Percentiles rank a stretch among this genome's conserved stretches.
phyloP scores from a whole-genome alignment of 2,888 invertebrate species.

The Drosophila ezoana region DNA sequence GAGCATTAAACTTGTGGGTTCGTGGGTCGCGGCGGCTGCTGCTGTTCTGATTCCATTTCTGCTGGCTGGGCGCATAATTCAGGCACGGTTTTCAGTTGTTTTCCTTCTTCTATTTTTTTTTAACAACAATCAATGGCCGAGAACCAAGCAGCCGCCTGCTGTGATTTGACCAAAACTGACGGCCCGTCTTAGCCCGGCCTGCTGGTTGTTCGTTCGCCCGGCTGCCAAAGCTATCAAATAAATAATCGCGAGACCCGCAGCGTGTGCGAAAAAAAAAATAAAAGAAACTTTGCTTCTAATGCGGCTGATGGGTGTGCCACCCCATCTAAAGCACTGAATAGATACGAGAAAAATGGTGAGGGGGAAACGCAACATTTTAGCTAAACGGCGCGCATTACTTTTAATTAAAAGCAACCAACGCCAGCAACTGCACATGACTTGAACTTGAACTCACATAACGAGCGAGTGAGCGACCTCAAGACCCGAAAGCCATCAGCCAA shows the following conservation, averaged over 20 bases:
- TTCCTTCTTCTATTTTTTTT: background rate
- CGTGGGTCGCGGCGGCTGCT: constrained; percentile 28
- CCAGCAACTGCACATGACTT: constrained; percentile 70
- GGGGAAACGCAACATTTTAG: constrained; percentile 48
- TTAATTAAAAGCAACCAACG: constrained; percentile 76
- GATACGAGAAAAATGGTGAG: constrained; percentile 15
- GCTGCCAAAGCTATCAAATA: constrained; percentile 76
- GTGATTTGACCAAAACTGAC: constrained; percentile 77
- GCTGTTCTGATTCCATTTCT: constrained; percentile 49
- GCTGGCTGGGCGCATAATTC: constrained; percentile 68
- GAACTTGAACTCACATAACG: constrained; percentile 70
- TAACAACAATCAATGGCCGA: constrained; percentile 70
- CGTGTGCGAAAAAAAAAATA: constrained; percentile 50
- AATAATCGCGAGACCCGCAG: constrained; percentile 76
- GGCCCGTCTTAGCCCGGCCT: constrained; percentile 37
- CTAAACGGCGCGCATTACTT: constrained; percentile 77
- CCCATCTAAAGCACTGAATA: constrained; percentile 25
- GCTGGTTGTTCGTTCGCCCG: constrained; percentile 49
- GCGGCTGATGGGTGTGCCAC: constrained; percentile 64
- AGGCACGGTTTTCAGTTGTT: constrained; percentile 61
- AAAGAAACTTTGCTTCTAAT: constrained; percentile 63
- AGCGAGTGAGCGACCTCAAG: constrained; percentile 33
- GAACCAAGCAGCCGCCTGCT: constrained; percentile 57
- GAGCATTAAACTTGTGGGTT: constrained; percentile 71
- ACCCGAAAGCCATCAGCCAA: constrained; percentile 13